Evolutionary conservation across 2,113 vertebrate genomes (phyloP), one percentile per base, ranked within the genome.

Genomic region (Oncorhynchus mykiss): DNA sequence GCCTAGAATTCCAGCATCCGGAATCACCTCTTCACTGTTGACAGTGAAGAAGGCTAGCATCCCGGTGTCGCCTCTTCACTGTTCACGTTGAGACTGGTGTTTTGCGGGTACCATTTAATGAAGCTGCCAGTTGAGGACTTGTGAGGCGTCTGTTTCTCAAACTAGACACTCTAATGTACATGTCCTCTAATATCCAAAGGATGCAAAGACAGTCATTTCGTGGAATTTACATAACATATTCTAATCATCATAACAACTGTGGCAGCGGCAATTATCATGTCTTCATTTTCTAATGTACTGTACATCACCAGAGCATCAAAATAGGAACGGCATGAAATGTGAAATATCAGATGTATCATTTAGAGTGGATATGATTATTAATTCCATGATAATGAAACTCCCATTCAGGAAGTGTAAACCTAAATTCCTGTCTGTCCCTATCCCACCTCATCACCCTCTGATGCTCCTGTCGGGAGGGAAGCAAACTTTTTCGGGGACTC

Each of bases 201-300:
- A 45, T 11, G 8, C 39, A 45, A 45, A 45, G 39, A 9, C 39
- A 45, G 39, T 45, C 8, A 45, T 45, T 45, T 45, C 73, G 76
- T 34, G 71, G 79, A 81, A 86, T 13, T 31, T 60, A 70, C 20
- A 64, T 70, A 68, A 80, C 82, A 39, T 45, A 72, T 78, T 80
- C 65, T 45, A 48, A 72, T 74, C 73, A 76, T 80, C 77, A 66
- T 64, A 54, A 66, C 45, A 64, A 85, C 22, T 77, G 22, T 82
- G 66, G 77, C 78, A 75, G 71, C 31, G 22, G 34, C 49, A 74
- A 78, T 78, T 78, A 59, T 77, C 73, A 54, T 68, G 29, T 68
- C 27, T 18, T 25, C 16, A 34, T 68, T 34, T 29, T 39, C 31
- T 68, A 34, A 27, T 68, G 27, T 34, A 8, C 24, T 5, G 60